phyloP scores from a whole-genome alignment of 2,797 vertebrate species.

The Hypotaenidia okinawae region DNA sequence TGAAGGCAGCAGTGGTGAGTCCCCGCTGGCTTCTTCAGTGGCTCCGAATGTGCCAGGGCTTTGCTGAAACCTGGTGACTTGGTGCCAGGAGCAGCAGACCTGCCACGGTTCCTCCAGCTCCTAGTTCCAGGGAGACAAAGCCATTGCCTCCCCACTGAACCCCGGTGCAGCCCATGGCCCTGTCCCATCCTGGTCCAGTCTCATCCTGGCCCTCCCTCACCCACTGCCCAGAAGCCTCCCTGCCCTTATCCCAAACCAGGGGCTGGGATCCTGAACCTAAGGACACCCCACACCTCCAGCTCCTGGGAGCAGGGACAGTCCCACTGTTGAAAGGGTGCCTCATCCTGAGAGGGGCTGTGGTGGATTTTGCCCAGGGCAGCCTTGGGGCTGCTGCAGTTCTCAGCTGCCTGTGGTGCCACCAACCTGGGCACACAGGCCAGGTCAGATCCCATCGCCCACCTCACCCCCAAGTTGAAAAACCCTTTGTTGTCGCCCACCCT shows the following conservation, averaged over 20 bases:
- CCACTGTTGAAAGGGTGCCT: not conserved
- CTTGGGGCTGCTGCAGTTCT: not conserved
- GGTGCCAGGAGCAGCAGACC: rapidly evolving
- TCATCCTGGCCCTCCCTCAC: not conserved
- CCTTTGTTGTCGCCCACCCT: not conserved
- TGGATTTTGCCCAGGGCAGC: not conserved
- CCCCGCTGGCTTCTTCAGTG: rapidly evolving
- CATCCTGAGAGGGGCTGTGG: rapidly evolving
- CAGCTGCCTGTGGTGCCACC: not conserved
- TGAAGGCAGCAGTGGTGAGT: constrained; percentile 41
- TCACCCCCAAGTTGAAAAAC: rapidly evolving
- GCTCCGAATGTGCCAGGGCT: not conserved
- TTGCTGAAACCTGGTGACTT: not conserved
- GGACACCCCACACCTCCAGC: not conserved
- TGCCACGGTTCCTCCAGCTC: rapidly evolving
- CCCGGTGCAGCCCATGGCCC: rapidly evolving
- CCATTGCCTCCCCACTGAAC: rapidly evolving
- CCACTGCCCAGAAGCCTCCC: not conserved
- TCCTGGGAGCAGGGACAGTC: not conserved
- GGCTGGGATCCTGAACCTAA: not conserved
- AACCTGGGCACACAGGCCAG: rapidly evolving
- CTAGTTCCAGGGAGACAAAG: not conserved
- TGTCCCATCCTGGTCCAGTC: not conserved
- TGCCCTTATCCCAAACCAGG: not conserved
- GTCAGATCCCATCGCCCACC: not conserved